Evolutionary conservation across 1,140 invertebrate genomes (phyloP), one percentile per base, ranked within the genome.

Genomic region (Chlorops oryzae): DNA sequence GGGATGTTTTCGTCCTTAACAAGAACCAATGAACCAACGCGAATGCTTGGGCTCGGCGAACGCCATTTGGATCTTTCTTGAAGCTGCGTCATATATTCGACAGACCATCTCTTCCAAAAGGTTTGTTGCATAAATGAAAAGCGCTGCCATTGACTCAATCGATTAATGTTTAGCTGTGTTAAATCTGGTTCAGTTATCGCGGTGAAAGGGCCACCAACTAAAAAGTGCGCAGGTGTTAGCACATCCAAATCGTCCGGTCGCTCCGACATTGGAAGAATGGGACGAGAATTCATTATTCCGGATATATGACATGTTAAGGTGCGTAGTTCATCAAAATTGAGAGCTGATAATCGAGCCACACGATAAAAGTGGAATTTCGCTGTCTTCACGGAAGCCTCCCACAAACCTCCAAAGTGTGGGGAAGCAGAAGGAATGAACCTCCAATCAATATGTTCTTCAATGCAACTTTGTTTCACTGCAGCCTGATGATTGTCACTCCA

Each of bases 251-350:
- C 44, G 12, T 47, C 32, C 3, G 35, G 42, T 15, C 22, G 27
- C 22, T 45, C 50, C 27, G 43, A 38, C 25, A 51, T 18, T 3
- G 44, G 45, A 41, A 17, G 47, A 12, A 47, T 22, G 4, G 50
- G 50, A 15, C 44, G 34, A 18, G 37, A 51, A 18, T 52, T 52
- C 13, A 47, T 23, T 41, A 47, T 52, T 13, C 37, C 37, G 5
- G 25, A 6, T 13, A 52, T 52, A 34, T 52, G 17, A 27, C 44
- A 67, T 27, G 60, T 63, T 13, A 74, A 41, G 13, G 44, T 52
- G 24, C 44, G 23, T 15, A 52, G 20, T 22, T 46, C 50, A 9
- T 51, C 50, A 17, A 51, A 51, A n/a, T 22, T 15, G 10, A 46
- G 35, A n/a, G 41, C 9, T 21, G 51, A 47, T 1, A 35, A 22